Evolutionary conservation across 2,113 vertebrate genomes (phyloP).

Genomic region (Myodes glareolus): DNA sequence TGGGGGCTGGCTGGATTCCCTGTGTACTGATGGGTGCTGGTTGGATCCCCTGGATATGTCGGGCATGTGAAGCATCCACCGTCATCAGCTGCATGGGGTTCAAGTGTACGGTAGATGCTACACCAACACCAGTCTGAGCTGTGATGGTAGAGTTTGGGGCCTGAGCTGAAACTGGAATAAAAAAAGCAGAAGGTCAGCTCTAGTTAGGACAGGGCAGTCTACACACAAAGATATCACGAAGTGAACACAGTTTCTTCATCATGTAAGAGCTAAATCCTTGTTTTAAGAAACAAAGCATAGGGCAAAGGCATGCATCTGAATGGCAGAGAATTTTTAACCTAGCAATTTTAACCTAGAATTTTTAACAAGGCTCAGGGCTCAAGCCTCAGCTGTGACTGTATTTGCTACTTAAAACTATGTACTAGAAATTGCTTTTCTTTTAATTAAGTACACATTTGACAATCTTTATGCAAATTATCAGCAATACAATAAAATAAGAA

Average conservation of each 20-base stretch:
- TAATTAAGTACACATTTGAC: background rate
- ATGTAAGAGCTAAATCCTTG: background rate
- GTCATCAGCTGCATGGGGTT: slow-evolving; percentile 99
- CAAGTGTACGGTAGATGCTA: slow-evolving; percentile 96
- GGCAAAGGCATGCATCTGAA: background rate
- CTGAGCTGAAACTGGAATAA: slow-evolving; percentile 93
- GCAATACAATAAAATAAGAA: slow-evolving; percentile 44
- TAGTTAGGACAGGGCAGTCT: background rate
- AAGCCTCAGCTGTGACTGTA: background rate
- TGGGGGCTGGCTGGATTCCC: slow-evolving; percentile 93
- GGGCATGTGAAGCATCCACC: slow-evolving; percentile 90
- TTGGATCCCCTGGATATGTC: slow-evolving; percentile 94
- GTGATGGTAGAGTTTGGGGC: slow-evolving; percentile 95
- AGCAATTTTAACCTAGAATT: background rate
- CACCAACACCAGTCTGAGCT: slow-evolving; percentile 93
- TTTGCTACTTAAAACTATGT: background rate
- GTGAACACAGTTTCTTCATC: background rate
- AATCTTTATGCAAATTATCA: slow-evolving; percentile 10
- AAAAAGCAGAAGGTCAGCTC: background rate
- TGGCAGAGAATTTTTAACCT: background rate
- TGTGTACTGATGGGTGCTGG: slow-evolving; percentile 94
- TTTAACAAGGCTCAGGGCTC: background rate
- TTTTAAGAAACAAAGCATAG: background rate
- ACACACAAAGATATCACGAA: background rate
- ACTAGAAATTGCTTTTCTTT: background rate